Evolutionary conservation across 2,797 vertebrate species (phyloP), one percentile per base, ranked within the genome.

Genomic region (Erethizon dorsatum): DNA sequence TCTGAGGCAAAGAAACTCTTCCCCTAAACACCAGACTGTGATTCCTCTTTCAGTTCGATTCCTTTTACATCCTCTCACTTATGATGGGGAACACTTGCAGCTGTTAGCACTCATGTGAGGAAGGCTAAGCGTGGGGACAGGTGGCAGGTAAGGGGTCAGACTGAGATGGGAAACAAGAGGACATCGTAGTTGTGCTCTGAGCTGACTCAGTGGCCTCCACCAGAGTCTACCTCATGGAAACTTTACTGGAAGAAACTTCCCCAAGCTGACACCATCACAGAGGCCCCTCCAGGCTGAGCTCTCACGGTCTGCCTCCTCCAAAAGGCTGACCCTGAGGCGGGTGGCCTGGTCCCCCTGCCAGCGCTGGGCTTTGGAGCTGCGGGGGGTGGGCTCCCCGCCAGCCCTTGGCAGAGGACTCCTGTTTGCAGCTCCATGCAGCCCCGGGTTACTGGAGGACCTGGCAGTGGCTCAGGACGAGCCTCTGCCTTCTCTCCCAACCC

Each of bases 171-270:
- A 41, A 57, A 61, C 41, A 7, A 33, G 28, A 88, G n/a, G 71
- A 77, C 61, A 26, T 56, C 24, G 57, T 6, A 45, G 33, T 59
- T 85, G 61, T 75, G 47, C 61, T 80, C 56, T 71, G n/a, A 65
- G 18, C 82, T 65, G 52, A 90, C 73, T 69, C 37, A 5, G 52
- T 80, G 65, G 41, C 83, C 91, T 83, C 77, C 78, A 54, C 85
- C 28, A 4, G 63, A 95, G n/a, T 85, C 56, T 15, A 22, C 89
- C 61, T 52, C 71, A 90, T 73, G 65, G 97, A 96, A 97, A 92
- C 47, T 93, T 87, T 18, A 61, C 75, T 87, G 69, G 96, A 95
- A 94, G 88, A 71, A 88, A 84, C 83, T 86, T 91, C 93, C 96
- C 95, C 71, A 71, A 33, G 83, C 56, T 41, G 59, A 89, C 91